Base-by-base conservation (phyloP, 2,888 invertebrate genomes). In the Dinocampus coccinellae region DNA sequence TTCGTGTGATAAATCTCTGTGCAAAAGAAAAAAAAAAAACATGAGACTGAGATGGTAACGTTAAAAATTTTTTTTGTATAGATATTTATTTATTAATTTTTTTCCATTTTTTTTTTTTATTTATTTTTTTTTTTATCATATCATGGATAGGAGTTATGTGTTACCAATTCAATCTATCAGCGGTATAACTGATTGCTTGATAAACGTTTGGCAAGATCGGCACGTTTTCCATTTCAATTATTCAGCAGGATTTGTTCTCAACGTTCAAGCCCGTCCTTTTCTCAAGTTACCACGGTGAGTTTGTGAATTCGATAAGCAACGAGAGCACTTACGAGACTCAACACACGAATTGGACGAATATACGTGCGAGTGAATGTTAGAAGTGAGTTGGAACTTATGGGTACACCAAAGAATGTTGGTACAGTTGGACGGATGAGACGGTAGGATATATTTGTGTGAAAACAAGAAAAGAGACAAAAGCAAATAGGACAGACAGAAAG, bases 161-260 rank as follows among this genome's bases (percentile, higher is more conserved):
- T 29, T 26, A 26, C n/a, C n/a, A 57, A 66, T 66, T 29, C 16
- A 13, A 57, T 57, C 66, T 42, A 66, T 66, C 66, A 66, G 55
- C 36, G 42, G 13, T 26, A 33, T 52, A 47, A 39, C 24, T n/a
- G 66, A 66, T 66, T 57, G 57, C 24, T 39, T 57, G 77, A 74
- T 77, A 77, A 77, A 76, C 73, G 75, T 73, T 77, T 77, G 58
- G 66, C 70, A 69, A 62, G 71, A 73, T 76, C 72, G 71, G 70
- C 77, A 76, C 75, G 74, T 74, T 74, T 68, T 60, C 67, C 72
- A 68, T 72, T 75, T 77, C 76, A 77, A 77, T 77, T 77, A 77
- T 77, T 77, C 75, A 77, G 73, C 70, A 73, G 74, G 76, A 77
- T 77, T 77, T 75, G 72, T 75, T 73, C 71, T 70, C 39, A 47